phyloP scores from a whole-genome alignment of 2,888 invertebrate species.

The Marasmarcha lunaedactyla region DNA sequence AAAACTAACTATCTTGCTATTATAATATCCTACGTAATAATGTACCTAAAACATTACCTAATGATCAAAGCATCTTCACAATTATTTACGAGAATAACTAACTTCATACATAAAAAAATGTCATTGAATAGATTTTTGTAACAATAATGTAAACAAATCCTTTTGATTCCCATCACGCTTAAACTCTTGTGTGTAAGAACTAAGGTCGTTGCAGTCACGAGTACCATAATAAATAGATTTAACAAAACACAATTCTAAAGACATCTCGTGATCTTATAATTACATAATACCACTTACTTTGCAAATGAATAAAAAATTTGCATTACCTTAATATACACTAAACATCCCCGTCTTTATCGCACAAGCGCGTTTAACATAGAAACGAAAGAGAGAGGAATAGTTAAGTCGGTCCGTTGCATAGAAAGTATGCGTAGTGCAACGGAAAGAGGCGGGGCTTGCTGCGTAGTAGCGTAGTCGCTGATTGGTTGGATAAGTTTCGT shows the following conservation, averaged over 20 bases:
- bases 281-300: conserved; percentile 35
- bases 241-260: conserved; percentile 12
- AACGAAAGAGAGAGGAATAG: conserved; percentile 34
- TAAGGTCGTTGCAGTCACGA: not conserved
- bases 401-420: conserved; percentile 34
- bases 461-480: conserved; percentile 32
- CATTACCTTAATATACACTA: conserved; percentile 28
- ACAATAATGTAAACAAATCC: too few relatives aligned
- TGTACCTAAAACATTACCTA: too few relatives aligned
- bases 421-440: conserved; percentile 61
- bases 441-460: conserved; percentile 48
- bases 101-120: too few relatives aligned
- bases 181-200: not conserved
- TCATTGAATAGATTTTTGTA: too few relatives aligned
- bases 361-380: conserved; percentile 19
- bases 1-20: too few relatives aligned
- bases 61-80: too few relatives aligned
- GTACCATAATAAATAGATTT: not conserved
- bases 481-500: conserved; percentile 41
- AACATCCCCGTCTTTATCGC: conserved; percentile 33
- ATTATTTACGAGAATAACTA: too few relatives aligned
- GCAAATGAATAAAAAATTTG: conserved; percentile 56
- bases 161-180: too few relatives aligned
- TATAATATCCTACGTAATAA: too few relatives aligned
- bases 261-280: conserved; percentile 27